phyloP scores from a whole-genome alignment of 2,888 invertebrate genomes.

The Stenolophus ochropezus region DNA sequence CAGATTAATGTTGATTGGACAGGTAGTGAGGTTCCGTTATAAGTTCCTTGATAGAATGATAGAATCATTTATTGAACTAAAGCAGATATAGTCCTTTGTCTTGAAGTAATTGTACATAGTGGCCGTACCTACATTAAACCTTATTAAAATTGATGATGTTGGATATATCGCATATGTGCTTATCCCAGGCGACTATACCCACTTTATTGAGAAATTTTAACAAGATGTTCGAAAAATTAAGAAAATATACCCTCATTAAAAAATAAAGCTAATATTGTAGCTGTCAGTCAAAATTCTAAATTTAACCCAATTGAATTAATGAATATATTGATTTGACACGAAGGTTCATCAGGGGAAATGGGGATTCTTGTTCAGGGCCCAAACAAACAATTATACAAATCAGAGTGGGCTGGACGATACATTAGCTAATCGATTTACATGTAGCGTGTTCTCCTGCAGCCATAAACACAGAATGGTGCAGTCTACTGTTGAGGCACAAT shows the following conservation, averaged over 20 bases:
- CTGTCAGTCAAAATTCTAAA: slow-evolving; percentile 20
- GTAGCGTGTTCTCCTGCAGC: slow-evolving; percentile 16
- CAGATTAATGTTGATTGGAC: too few species aligned
- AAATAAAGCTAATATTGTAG: neutral
- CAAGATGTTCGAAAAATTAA: neutral
- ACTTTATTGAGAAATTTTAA: neutral
- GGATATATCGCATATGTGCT: too few species aligned
- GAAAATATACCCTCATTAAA: neutral
- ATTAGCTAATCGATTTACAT: slow-evolving; percentile 53
- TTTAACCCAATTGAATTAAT: slow-evolving; percentile 20
- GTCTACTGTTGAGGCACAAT: neutral
- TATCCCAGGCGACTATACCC: neutral
- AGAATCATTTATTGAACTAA: too few species aligned
- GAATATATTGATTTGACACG: slow-evolving; percentile 22
- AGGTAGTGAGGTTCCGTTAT: too few species aligned
- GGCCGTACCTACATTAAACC: too few species aligned
- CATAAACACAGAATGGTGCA: slow-evolving; percentile 12
- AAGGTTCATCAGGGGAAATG: neutral
- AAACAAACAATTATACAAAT: slow-evolving; percentile 37
- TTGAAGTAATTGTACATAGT: too few species aligned
- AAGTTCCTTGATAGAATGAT: too few species aligned
- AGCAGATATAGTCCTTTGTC: too few species aligned
- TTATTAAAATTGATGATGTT: too few species aligned
- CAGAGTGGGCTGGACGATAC: slow-evolving; percentile 23
- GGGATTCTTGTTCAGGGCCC: slow-evolving; percentile 26